These are phyloP conservation scores for Malurus cyaneus DNA, from an alignment of 2,113 vertebrate genomes.

Conservation along the genomic window DNA sequence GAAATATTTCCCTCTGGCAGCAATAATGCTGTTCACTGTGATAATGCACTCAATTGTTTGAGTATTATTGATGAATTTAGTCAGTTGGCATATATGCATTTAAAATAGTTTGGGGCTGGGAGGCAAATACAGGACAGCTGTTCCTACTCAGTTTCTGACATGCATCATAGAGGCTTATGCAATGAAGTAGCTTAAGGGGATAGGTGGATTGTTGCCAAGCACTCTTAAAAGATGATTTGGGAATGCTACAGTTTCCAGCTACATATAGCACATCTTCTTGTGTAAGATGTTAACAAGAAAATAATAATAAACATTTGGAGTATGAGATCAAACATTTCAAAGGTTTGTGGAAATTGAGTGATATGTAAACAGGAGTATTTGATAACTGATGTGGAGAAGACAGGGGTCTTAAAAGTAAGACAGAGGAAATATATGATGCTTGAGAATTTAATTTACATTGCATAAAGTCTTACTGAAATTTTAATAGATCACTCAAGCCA, in stretches of 20 bases:
- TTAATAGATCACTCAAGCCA: neutral
- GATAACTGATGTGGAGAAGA: neutral
- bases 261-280: neutral
- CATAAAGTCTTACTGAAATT: neutral
- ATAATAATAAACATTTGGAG: neutral
- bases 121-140: neutral
- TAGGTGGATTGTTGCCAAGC: neutral
- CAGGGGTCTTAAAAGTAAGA: neutral
- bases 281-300: neutral
- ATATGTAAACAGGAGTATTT: neutral
- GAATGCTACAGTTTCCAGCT: neutral
- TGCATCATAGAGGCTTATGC: neutral
- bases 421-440: neutral
- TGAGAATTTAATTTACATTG: neutral
- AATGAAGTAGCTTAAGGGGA: neutral
- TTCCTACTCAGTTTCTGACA: neutral
- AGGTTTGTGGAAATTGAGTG: neutral
- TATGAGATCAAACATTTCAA: neutral
- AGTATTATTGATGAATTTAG: neutral
- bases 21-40: neutral
- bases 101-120: neutral
- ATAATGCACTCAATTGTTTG: neutral
- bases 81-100: neutral
- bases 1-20: neutral
- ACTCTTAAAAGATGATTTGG: neutral